Evolutionary conservation across 2,797 vertebrate species (phyloP).

Genomic region (Ctenochaetus hawaiiensis): DNA sequence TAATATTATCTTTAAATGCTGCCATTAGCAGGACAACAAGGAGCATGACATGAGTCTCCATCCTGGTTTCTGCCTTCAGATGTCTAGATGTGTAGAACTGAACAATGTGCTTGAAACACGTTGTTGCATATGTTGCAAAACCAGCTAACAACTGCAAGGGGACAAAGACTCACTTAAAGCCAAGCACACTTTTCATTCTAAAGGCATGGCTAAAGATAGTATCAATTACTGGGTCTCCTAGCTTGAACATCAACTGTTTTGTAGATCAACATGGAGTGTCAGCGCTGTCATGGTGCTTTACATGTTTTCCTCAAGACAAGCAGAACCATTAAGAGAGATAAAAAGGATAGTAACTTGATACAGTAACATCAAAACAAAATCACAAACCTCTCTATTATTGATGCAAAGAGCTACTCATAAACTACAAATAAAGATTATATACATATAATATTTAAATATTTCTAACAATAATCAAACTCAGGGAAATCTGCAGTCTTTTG

Average conservation of each 20-base stretch:
- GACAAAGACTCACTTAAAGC: constrained; percentile 14
- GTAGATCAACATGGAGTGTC: background rate
- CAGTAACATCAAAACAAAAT: background rate
- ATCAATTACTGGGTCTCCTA: constrained; percentile 31
- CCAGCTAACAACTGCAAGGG: background rate
- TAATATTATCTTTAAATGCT: constrained; percentile 31
- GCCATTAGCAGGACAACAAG: constrained; percentile 15
- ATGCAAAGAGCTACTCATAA: background rate
- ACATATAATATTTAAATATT: no score
- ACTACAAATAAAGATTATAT: no score
- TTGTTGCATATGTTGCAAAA: background rate
- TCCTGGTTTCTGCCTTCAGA: constrained; percentile 5
- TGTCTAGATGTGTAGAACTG: background rate
- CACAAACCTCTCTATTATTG: background rate
- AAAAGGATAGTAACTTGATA: background rate
- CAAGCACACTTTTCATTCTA: constrained; percentile 27
- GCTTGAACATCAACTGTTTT: constrained; percentile 29
- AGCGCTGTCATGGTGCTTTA: background rate
- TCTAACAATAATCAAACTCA: no score
- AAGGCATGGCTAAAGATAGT: constrained; percentile 24
- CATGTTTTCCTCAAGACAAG: constrained; percentile 6
- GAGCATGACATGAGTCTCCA: constrained; percentile 3
- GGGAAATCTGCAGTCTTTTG: no score
- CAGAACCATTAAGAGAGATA: background rate
- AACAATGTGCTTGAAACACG: background rate